These are phyloP conservation scores for Hydrocynus forskahlii DNA, from an alignment of 2,797 vertebrate species.

Conservation along the genomic window DNA sequence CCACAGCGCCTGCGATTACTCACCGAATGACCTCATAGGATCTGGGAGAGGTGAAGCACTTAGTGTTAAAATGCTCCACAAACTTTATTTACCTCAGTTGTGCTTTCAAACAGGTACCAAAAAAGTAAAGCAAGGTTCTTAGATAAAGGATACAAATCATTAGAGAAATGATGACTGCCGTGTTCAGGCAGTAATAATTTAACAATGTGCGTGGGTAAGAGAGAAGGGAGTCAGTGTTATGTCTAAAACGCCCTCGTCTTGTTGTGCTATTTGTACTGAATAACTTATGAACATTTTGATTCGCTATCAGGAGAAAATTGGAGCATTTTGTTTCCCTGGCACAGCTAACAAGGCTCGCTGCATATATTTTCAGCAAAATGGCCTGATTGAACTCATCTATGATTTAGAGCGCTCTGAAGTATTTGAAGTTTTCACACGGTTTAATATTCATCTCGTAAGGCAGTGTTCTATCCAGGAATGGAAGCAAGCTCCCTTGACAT, in stretches of 20 bases:
- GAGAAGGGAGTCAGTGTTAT: not conserved
- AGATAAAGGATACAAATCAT: too few relatives aligned
- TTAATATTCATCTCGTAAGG: conserved; percentile 71
- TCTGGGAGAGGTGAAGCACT: conserved; percentile 43
- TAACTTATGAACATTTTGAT: conserved; percentile 69
- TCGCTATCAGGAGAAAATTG: conserved; percentile 63
- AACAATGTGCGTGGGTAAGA: not conserved
- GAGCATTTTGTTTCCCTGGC: conserved; percentile 66
- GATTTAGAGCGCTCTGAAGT: conserved; percentile 65
- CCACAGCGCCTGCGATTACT: conserved; percentile 57
- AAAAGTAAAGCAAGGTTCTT: not conserved
- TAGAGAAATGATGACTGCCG: not conserved
- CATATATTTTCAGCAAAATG: conserved; percentile 69
- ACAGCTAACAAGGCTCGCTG: conserved; percentile 65
- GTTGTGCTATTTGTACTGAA: conserved; percentile 63
- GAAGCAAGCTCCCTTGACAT: conserved; percentile 57
- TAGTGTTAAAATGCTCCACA: conserved; percentile 32
- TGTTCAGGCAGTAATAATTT: conserved; percentile 11
- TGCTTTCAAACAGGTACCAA: conserved; percentile 4
- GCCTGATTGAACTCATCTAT: conserved; percentile 74
- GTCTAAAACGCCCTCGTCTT: conserved; percentile 10
- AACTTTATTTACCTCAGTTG: conserved; percentile 26
- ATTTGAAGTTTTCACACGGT: conserved; percentile 70
- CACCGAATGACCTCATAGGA: conserved; percentile 56
- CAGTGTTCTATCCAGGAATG: conserved; percentile 59